A percentile compares a stretch with the other conserved stretches of the same genome.
These are phyloP conservation scores for Aldabrachelys gigantea DNA, from an alignment of 2,113 vertebrate genomes.

Conservation along the genomic window DNA sequence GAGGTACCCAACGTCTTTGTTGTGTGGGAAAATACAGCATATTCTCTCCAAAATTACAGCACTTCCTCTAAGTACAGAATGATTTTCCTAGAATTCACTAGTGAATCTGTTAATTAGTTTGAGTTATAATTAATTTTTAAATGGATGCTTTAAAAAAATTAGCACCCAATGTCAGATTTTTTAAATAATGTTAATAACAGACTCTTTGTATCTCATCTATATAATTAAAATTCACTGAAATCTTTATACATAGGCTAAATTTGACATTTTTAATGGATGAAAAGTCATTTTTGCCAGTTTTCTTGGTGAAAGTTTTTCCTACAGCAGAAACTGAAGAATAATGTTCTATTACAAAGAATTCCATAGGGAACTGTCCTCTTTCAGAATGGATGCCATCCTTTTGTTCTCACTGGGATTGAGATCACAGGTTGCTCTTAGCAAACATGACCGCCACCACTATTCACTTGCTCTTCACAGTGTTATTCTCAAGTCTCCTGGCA, in stretches of 20 bases:
- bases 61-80: background rate
- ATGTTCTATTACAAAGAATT: background rate
- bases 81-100: constrained; percentile 19
- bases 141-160: background rate
- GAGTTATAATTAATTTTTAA: background rate
- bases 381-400: background rate
- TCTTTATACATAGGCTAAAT: background rate
- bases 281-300: background rate
- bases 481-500: background rate
- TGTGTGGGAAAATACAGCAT: background rate
- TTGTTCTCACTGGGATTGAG: background rate
- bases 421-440: background rate
- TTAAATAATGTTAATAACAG: background rate
- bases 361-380: background rate
- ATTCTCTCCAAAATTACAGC: background rate
- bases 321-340: background rate
- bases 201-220: background rate
- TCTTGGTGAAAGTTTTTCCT: background rate
- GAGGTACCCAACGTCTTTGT: background rate
- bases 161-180: background rate
- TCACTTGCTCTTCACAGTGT: background rate
- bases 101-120: background rate
- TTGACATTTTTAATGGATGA: background rate
- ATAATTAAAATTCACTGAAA: background rate
- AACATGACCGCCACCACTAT: background rate